phyloP scores from a whole-genome alignment of 2,113 vertebrate genomes.

The Gobiocypris rarus region DNA sequence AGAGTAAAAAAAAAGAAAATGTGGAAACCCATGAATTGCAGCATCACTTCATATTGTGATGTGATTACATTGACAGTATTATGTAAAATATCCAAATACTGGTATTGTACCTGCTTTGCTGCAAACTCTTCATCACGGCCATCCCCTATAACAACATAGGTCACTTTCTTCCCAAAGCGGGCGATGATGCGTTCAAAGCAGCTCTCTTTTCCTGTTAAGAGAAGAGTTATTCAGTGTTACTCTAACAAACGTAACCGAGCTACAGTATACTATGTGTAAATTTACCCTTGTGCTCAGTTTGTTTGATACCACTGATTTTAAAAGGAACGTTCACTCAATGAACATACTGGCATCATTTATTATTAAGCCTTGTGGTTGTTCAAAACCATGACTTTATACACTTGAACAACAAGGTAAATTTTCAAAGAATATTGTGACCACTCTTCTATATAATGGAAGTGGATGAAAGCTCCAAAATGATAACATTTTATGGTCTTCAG shows the following conservation, averaged over 20 bases:
- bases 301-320: no score
- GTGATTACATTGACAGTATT: neutral
- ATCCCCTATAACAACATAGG: constrained; percentile 97
- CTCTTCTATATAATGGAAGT: neutral
- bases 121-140: constrained; percentile 98
- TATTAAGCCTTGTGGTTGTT: neutral
- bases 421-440: neutral
- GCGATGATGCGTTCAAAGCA: constrained; percentile 97
- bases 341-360: neutral
- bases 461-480: neutral
- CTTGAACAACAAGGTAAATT: neutral
- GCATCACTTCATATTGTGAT: neutral
- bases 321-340: neutral
- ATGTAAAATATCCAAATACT: neutral
- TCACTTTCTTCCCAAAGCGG: constrained; percentile 96
- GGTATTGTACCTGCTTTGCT: constrained; percentile 88
- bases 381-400: neutral
- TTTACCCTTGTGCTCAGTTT: neutral
- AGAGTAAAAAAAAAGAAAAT: neutral
- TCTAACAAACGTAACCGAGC: neutral
- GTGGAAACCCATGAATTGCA: neutral
- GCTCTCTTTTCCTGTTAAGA: constrained; percentile 90
- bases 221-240: neutral
- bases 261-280: neutral
- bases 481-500: neutral